Percentiles rank a stretch among this genome's conserved stretches.
Evolutionary conservation across 2,113 vertebrate genomes (phyloP).

Genomic region (Sander vitreus): DNA sequence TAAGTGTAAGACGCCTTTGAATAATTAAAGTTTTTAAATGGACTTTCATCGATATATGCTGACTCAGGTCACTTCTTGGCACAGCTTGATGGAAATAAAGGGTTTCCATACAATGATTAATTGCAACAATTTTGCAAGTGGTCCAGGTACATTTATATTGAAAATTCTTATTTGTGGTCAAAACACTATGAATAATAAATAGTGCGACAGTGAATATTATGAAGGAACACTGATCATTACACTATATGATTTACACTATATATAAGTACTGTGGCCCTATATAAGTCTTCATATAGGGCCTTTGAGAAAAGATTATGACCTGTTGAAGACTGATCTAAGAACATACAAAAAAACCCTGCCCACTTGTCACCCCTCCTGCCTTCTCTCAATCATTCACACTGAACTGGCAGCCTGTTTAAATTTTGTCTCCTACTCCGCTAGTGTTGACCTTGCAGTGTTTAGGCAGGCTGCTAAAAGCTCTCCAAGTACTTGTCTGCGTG

Average conservation of each 20-base stretch:
- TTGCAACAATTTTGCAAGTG: conserved; percentile 67
- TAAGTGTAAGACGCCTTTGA: conserved; percentile 57
- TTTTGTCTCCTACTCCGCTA: conserved; percentile 21
- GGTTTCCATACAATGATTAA: conserved; percentile 71
- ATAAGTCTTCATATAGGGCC: background rate
- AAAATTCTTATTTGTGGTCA: conserved; percentile 52
- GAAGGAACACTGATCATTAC: conserved; percentile 25
- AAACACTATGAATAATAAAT: conserved; percentile 72
- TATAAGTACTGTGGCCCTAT: background rate
- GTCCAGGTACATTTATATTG: conserved; percentile 38
- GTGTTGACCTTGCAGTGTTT: conserved; percentile 71
- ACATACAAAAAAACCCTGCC: background rate
- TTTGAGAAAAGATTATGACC: conserved; percentile 8
- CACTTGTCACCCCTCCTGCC: background rate
- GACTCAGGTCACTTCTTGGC: conserved; percentile 55
- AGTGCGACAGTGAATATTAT: conserved; percentile 29
- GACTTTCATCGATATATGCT: conserved; percentile 65
- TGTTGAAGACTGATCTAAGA: background rate
- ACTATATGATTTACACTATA: background rate
- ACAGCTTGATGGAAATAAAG: conserved; percentile 62
- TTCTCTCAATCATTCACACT: conserved; percentile 13
- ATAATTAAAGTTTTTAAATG: conserved; percentile 75
- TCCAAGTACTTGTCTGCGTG: conserved; percentile 44
- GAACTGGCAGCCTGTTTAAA: conserved; percentile 55
- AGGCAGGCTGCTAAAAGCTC: conserved; percentile 56